Evolutionary conservation across 2,888 invertebrate genomes (phyloP).

Genomic region (Eupithecia tripunctaria): DNA sequence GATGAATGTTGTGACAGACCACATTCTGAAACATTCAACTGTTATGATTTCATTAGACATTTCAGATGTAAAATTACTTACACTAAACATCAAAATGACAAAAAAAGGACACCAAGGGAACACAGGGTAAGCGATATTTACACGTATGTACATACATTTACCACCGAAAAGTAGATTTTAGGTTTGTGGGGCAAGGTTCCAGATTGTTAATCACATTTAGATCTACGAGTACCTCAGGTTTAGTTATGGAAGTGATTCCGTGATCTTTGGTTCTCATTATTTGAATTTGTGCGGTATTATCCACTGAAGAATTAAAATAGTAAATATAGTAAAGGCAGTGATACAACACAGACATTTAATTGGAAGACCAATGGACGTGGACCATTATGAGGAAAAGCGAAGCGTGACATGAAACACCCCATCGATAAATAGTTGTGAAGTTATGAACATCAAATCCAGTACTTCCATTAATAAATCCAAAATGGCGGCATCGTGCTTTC

Average conservation of each 20-base stretch:
- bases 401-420: conserved; percentile 30
- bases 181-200: conserved; percentile 27
- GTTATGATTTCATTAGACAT: background rate
- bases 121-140: conserved; percentile 38
- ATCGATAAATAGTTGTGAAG: conserved; percentile 17
- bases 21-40: background rate
- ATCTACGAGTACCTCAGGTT: conserved; percentile 17
- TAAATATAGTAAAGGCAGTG: conserved; percentile 16
- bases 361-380: conserved; percentile 26
- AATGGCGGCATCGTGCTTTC: conserved; percentile 5
- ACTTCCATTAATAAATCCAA: conserved; percentile 30
- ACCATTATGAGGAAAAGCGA: conserved; percentile 35
- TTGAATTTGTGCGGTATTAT: conserved; percentile 1
- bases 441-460: conserved; percentile 30
- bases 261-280: background rate
- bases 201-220: conserved; percentile 30
- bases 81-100: conserved; percentile 31
- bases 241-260: conserved; percentile 6
- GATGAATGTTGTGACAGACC: background rate
- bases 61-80: conserved; percentile 7
- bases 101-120: conserved; percentile 32
- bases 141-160: conserved; percentile 43
- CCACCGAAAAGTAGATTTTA: conserved; percentile 39
- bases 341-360: conserved; percentile 28
- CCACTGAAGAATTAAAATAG: conserved; percentile 1